Conservation (phyloP, 2,113 vertebrate genomes). For the Misgurnus anguillicaudatus region DNA sequence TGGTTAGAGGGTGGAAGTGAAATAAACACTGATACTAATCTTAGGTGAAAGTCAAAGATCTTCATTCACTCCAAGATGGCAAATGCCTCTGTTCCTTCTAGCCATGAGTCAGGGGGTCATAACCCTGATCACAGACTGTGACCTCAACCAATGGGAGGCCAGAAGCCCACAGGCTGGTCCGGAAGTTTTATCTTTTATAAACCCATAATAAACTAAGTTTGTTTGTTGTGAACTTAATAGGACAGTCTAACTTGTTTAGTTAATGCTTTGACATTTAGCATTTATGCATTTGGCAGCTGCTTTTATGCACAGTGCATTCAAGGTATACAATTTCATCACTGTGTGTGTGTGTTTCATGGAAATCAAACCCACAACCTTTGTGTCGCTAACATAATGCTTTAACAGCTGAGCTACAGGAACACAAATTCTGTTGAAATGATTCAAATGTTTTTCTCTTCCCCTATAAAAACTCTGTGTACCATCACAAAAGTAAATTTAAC, state of each 20-base stretch:
- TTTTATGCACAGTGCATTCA: no score
- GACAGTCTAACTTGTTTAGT: neutral
- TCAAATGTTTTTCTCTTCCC: neutral
- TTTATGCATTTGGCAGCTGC: no score
- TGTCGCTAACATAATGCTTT: no score
- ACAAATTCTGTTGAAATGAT: neutral
- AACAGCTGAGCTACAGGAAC: no score
- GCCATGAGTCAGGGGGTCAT: slow-evolving; percentile 42
- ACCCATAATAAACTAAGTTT: neutral
- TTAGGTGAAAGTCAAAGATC: slow-evolving; percentile 77
- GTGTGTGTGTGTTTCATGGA: no score
- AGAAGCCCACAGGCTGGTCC: slow-evolving; percentile 60
- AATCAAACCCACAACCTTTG: no score
- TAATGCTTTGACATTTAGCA: neutral
- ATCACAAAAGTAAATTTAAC: neutral
- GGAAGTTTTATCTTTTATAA: neutral
- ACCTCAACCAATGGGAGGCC: slow-evolving; percentile 72
- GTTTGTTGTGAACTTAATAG: neutral
- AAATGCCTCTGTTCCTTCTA: slow-evolving; percentile 45
- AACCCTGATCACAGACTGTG: slow-evolving; percentile 71
- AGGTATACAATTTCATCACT: no score
- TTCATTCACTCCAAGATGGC: slow-evolving; percentile 43
- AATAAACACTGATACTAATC: slow-evolving; percentile 76
- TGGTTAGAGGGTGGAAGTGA: slow-evolving; percentile 50
- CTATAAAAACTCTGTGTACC: neutral